Evolutionary conservation across 1,140 invertebrate species (phyloP).

Genomic region (Bombus superbus): DNA sequence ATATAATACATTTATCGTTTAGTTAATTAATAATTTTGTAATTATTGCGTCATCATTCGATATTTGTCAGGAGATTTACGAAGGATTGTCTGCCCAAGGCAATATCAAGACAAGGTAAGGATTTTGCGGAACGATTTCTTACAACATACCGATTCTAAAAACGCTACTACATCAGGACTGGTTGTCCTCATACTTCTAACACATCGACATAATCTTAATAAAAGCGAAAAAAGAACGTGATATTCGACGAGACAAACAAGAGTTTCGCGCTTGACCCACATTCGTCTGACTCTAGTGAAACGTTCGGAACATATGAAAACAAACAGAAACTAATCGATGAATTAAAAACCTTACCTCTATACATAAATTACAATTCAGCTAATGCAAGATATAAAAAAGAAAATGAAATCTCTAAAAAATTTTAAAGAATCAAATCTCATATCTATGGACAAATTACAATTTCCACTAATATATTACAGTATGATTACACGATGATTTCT

Average conservation of each 20-base stretch:
- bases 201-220: neutral
- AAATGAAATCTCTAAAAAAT: too few species aligned
- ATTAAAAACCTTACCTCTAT: neutral
- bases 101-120: neutral
- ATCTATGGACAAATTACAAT: too few species aligned
- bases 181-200: neutral
- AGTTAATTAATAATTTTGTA: too few species aligned
- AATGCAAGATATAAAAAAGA: too few species aligned
- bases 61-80: neutral
- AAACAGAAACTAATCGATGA: neutral
- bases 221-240: neutral
- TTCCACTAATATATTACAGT: too few species aligned
- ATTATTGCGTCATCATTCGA: neutral
- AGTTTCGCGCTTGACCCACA: conserved; percentile 20
- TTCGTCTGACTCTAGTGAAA: neutral
- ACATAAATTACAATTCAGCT: too few species aligned
- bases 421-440: too few species aligned
- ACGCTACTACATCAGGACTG: too few species aligned
- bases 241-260: neutral
- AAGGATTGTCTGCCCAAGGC: too few species aligned
- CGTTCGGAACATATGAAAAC: neutral
- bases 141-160: neutral
- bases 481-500: too few species aligned
- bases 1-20: too few species aligned
- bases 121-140: neutral